Base-by-base conservation (phyloP, 2,113 vertebrate species). In the Cebidichthys violaceus region DNA sequence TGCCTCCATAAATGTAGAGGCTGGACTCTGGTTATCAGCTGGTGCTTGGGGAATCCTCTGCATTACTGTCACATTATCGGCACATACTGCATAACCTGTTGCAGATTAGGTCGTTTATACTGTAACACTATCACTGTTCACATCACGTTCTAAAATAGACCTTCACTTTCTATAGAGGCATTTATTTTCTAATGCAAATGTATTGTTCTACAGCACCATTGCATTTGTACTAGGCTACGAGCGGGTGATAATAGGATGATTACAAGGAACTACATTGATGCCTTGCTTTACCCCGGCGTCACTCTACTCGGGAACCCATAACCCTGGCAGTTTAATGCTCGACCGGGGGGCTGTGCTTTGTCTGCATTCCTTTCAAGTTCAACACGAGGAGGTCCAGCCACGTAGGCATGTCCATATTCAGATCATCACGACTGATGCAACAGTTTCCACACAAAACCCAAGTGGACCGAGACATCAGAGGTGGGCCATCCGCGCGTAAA, bases 401-500 rank as follows among this genome's bases (percentile, higher is more conserved):
- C 92, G 93, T 93, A 86, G 67, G 86, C 93, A 88, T 83, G 67
- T 31, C 66, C 75, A 89, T 68, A 68, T 82, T 72, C 86, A 84
- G 61, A 82, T 39, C 52, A 67, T 62, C 65, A 10, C 2, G 86
- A 77, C 77, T 93, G 91, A 92, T 89, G 91, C 91, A 92, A 93
- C 83, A 87, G 75, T 88, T 90, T 90, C 82, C 84, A 37, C 77
- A 66, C 54, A 74, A 50, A 89, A 64, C 27, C 5, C 39, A 33
- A 15, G n/a, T 14, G 31, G 60, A 82, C 14, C 60, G 10, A 35
- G 20, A 64, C 47, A 37, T 27, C 60, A 27, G 29, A 70, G 29
- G 29, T 1, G 67, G 17, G 39, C 22, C 79, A 17, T 79, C 57
- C n/a, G 70, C 60, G 79, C 82, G 79, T 78, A 88, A 87, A 76